phyloP scores from a whole-genome alignment of 2,797 vertebrate species.

The Alauda arvensis region DNA sequence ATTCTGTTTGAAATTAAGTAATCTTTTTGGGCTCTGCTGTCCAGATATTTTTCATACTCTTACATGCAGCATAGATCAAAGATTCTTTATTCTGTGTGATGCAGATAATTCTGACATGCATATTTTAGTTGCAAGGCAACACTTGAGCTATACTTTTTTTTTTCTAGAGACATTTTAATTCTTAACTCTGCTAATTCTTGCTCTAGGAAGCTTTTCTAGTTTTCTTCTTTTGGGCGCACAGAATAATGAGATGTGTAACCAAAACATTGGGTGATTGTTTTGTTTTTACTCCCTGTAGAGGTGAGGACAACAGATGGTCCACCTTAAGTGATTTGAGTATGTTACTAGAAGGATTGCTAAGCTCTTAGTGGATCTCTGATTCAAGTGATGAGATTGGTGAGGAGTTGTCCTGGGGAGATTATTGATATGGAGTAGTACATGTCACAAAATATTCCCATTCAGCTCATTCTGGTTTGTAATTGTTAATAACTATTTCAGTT shows the following conservation, averaged over 20 bases:
- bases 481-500: neutral
- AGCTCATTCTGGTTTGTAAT: neutral
- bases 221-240: neutral
- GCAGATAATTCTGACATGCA: neutral
- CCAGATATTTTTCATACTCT: neutral
- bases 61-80: neutral
- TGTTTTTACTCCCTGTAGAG: neutral
- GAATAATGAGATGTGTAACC: neutral
- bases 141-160: neutral
- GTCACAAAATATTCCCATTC: neutral
- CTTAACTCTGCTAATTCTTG: neutral
- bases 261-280: neutral
- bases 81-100: neutral
- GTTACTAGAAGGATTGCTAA: neutral
- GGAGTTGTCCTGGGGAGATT: neutral
- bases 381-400: neutral
- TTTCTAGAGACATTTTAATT: neutral
- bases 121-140: neutral
- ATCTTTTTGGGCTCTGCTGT: neutral
- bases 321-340: neutral
- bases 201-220: neutral
- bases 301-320: neutral
- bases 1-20: neutral
- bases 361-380: neutral
- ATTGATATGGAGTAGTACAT: rapidly evolving